phyloP scores from a whole-genome alignment of 2,113 vertebrate genomes.

The Deroptyus accipitrinus region DNA sequence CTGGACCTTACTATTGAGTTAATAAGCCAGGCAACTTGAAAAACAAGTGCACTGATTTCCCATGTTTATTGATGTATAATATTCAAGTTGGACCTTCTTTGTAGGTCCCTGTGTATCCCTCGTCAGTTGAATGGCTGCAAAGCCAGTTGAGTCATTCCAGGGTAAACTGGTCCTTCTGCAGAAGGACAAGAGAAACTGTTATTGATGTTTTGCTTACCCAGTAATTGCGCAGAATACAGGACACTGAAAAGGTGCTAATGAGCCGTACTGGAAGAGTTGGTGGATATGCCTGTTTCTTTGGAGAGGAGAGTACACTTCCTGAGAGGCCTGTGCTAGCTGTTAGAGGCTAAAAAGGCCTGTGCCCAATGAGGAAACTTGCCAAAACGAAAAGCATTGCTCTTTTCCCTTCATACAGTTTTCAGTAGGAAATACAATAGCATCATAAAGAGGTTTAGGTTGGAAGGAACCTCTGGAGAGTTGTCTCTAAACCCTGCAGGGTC shows the following conservation, averaged over 20 bases:
- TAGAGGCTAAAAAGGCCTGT: not conserved
- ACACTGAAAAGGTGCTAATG: not conserved
- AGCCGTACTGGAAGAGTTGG: not conserved
- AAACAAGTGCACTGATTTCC: not conserved
- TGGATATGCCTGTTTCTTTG: not conserved
- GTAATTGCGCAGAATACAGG: not conserved
- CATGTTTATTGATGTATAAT: not conserved
- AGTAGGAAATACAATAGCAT: not conserved
- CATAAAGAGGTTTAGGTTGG: not conserved
- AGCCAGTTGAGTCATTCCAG: not conserved
- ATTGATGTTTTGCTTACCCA: not conserved
- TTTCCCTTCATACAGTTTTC: not conserved
- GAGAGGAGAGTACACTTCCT: not conserved
- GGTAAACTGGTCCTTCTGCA: not conserved
- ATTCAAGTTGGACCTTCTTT: not conserved
- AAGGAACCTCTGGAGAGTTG: not conserved
- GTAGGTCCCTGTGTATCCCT: not conserved
- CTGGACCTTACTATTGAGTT: not conserved
- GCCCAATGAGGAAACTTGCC: not conserved
- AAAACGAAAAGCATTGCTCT: not conserved
- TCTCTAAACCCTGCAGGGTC: not conserved
- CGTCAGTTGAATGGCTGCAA: not conserved
- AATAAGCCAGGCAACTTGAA: not conserved
- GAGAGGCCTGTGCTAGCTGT: not conserved
- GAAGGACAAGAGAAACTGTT: not conserved